phyloP scores from a whole-genome alignment of 2,113 vertebrate genomes.

The Oostethus manadensis region DNA sequence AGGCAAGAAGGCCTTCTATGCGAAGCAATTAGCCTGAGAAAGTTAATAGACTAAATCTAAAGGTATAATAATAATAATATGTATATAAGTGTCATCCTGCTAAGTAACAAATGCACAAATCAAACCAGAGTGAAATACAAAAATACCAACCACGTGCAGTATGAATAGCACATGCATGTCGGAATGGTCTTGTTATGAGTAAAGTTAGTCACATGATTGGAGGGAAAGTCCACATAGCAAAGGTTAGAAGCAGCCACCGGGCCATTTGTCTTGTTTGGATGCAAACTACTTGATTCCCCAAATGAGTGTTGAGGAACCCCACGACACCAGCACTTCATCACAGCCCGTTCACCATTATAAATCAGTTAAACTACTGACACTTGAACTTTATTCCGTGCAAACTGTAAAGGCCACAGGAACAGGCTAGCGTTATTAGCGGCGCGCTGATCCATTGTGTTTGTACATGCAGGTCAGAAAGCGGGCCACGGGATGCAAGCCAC shows the following conservation, averaged over 20 bases:
- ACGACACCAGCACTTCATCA: slow-evolving; percentile 71
- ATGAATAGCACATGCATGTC: slow-evolving; percentile 25
- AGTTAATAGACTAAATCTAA: no score
- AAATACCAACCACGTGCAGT: slow-evolving; percentile 23
- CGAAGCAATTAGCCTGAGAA: no score
- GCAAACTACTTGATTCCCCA: slow-evolving; percentile 72
- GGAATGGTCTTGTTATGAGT: slow-evolving; percentile 57
- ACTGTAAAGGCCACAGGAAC: slow-evolving; percentile 70
- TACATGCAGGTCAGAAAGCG: slow-evolving; percentile 71
- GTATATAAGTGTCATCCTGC: no score
- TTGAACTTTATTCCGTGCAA: slow-evolving; percentile 72
- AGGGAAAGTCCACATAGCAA: slow-evolving; percentile 59
- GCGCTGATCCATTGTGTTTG: slow-evolving; percentile 70
- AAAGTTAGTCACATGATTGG: slow-evolving; percentile 60
- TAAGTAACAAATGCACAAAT: no score
- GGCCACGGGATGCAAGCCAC: slow-evolving; percentile 28
- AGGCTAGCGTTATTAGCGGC: slow-evolving; percentile 55
- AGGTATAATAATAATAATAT: no score
- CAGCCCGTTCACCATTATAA: slow-evolving; percentile 70
- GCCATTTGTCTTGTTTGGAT: slow-evolving; percentile 73
- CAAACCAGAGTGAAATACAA: background rate
- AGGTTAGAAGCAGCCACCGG: slow-evolving; percentile 65
- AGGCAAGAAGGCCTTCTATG: no score
- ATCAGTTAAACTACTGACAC: slow-evolving; percentile 78
- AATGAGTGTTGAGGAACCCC: slow-evolving; percentile 68